Evolutionary conservation across 2,888 invertebrate species (phyloP), one percentile per base, ranked within the genome.

Genomic region (Sphaerophoria taeniata): DNA sequence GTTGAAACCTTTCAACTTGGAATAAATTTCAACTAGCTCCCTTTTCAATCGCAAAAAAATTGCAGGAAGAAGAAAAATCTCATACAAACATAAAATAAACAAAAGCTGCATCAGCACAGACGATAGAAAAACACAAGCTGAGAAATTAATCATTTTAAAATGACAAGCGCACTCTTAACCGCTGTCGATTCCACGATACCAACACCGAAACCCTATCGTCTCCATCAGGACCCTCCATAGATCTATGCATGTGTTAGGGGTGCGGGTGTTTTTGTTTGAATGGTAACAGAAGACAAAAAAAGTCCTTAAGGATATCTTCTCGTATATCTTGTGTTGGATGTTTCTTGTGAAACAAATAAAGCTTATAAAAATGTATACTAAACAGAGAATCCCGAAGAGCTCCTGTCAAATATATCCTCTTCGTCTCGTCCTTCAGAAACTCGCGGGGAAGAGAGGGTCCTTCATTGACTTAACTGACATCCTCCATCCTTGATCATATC

Each of bases 61-160:
- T 58, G 51, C 56, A 61, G 6, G 33, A 36, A 31, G 4, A 36
- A 60, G 4, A 60, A 33, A 53, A 39, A 43, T 45, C 9, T 33
- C 43, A 61, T n/a, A 34, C 55, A 55, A 45, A 61, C 14, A 43
- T 53, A 58, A 12, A 16, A 51, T 43, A 49, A 51, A 16, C 55
- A 63, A 69, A 69, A 47, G 39, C 53, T 69, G 80, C 71, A 82
- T 61, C 71, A 82, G 34, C 73, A 55, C 34, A 70, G 49, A 39
- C 72, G 72, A 77, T 77, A 69, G 71, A 73, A 72, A 81, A 82
- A 77, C 77, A 74, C 73, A 74, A 63, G 79, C 73, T 53, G 53
- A 51, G 69, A 63, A 85, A 85, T 85, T 85, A 85, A 85, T 85
- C 72, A 85, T 85, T 83, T 79, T 83, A 70, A 79, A 85, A 85